Conservation (phyloP, 2,888 invertebrate species). For the Stenolophus ochropezus region DNA sequence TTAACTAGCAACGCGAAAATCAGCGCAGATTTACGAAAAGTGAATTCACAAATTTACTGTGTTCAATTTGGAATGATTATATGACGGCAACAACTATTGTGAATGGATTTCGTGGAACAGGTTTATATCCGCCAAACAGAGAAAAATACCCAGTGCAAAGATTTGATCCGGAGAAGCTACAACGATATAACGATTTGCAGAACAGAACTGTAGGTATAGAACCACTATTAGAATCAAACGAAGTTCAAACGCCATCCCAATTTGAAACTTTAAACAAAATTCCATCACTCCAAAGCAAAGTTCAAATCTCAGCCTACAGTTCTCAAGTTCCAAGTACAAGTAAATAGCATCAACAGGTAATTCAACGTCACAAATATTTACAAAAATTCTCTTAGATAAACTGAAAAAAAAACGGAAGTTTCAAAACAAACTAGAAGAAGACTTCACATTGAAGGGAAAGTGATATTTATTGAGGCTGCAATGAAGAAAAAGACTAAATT, state of each 20-base stretch:
- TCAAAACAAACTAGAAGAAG: background rate
- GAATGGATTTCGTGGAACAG: slow-evolving; percentile 33
- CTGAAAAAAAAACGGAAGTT: background rate
- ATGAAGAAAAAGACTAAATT: too few relatives aligned
- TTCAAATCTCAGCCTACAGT: background rate
- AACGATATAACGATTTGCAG: slow-evolving; percentile 5
- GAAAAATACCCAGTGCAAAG: slow-evolving; percentile 12
- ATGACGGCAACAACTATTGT: background rate
- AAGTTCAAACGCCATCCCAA: background rate
- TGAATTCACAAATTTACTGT: slow-evolving; percentile 15
- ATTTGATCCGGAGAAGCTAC: slow-evolving; percentile 8
- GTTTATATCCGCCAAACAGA: slow-evolving; percentile 17
- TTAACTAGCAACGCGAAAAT: background rate
- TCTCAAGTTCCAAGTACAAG: background rate
- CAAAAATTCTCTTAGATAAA: background rate
- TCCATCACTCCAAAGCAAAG: background rate
- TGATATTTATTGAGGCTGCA: background rate
- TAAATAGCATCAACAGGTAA: too few relatives aligned
- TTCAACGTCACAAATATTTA: too few relatives aligned
- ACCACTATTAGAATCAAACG: background rate
- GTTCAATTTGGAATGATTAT: background rate
- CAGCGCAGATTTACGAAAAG: background rate
- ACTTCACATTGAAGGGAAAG: background rate
- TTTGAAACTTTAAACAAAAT: background rate
- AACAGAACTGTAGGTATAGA: background rate